A percentile compares a stretch with the other conserved stretches of the same genome.
Evolutionary conservation across 2,113 vertebrate species (phyloP).

Genomic region (Hoplias malabaricus): DNA sequence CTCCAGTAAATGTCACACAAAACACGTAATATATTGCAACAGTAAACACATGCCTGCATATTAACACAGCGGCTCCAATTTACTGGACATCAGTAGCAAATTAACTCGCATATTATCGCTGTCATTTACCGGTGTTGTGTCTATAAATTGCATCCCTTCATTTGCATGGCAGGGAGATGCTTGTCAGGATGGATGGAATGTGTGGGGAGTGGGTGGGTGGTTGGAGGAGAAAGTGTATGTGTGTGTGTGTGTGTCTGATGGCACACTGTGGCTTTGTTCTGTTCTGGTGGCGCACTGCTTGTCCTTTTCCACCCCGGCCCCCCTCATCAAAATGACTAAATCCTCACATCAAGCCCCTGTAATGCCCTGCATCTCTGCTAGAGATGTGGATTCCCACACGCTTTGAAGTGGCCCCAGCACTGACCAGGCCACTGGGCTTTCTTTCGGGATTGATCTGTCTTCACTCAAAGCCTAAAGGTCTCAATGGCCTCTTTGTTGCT

Average conservation of each 20-base stretch:
- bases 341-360: constrained; percentile 69
- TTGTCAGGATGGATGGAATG: constrained; percentile 30
- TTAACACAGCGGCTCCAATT: constrained; percentile 61
- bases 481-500: constrained; percentile 49
- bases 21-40: constrained; percentile 64
- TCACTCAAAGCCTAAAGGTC: constrained; percentile 66
- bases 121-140: constrained; percentile 67
- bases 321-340: constrained; percentile 71
- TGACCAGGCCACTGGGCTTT: constrained; percentile 67
- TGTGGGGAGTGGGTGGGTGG: constrained; percentile 28
- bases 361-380: constrained; percentile 71
- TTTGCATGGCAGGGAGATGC: constrained; percentile 53
- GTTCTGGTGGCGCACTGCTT: constrained; percentile 70
- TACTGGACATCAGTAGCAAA: constrained; percentile 69
- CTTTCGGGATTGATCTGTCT: constrained; percentile 70
- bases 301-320: constrained; percentile 65
- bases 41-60: constrained; percentile 65
- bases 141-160: constrained; percentile 57
- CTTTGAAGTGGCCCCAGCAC: constrained; percentile 72
- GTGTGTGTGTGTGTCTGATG: constrained; percentile 27
- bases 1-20: constrained; percentile 74
- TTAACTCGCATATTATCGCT: constrained; percentile 62
- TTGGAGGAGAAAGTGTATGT: constrained; percentile 25
- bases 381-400: constrained; percentile 69
- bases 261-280: constrained; percentile 71